Base-by-base conservation (phyloP, 2,113 vertebrate species). In the Lanius ludovicianus region DNA sequence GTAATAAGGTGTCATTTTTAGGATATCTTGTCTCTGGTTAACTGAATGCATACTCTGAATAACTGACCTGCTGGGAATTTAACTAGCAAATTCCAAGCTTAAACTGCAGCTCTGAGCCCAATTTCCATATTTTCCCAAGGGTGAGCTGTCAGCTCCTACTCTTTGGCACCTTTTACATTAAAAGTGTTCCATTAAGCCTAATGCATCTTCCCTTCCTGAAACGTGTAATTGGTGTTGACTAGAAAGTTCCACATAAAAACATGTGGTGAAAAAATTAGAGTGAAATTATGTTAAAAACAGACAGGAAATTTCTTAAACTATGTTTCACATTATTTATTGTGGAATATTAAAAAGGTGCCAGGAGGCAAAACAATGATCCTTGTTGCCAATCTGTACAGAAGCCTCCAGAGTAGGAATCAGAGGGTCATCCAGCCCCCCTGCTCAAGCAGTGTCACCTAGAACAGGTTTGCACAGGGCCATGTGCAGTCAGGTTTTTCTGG, bases 51-150 rank as follows among this genome's bases (percentile, higher is more conserved):
- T 86, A 49, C 20, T 33, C 64, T 89, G 69, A 86, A 80, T 84
- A 62, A 87, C 63, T 91, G 92, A 86, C 90, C 88, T 97, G 33
- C 53, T 87, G 65, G 88, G 90, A 93, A 93, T 96, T 93, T 93
- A 96, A 83, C 80, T 85, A 93, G 74, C 33, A 12, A 93, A 94
- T 70, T 92, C 56, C 55, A 57, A 75, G 77, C 92, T 96, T 93
- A 96, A 95, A 95, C 84, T 93, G 83, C 7, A 7, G 24, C 81
- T 94, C n/a, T 62, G 75, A 74, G 75, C 74, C 41, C 2, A 35
- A 69, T 95, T 95, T 95, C 80, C 64, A 28, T 95, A 87, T 93
- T 86, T 92, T 94, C 89, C 91, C 78, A 91, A 75, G 91, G 82
- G 60, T 46, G 21, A 60, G 42, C 90, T 96, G 86, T 91, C 92